phyloP scores from a whole-genome alignment of 2,888 invertebrate species.

The Drosophila diplacantha region DNA sequence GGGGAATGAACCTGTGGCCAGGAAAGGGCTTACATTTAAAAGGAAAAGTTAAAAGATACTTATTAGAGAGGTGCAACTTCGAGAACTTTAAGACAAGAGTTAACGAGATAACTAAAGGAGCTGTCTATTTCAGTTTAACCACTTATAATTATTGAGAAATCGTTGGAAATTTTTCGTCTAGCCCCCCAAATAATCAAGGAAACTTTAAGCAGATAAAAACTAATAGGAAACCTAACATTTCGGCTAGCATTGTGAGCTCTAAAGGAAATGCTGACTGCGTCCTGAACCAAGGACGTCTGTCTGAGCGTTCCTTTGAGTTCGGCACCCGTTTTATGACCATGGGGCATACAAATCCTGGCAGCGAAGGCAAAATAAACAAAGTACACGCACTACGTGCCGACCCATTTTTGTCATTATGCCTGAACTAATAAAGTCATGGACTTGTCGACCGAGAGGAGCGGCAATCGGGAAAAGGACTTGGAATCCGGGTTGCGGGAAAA shows the following conservation, averaged over 20 bases:
- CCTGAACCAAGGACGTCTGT: slow-evolving; percentile 1
- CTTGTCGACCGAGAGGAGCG: slow-evolving; percentile 45
- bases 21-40: neutral
- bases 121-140: too few species aligned
- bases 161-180: neutral
- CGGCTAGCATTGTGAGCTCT: neutral
- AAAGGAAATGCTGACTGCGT: neutral
- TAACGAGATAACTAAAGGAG: neutral
- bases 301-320: slow-evolving; percentile 7
- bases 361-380: slow-evolving; percentile 62
- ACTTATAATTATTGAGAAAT: neutral
- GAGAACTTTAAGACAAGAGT: neutral
- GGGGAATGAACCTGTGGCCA: neutral
- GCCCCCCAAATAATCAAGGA: too few species aligned
- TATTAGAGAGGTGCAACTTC: neutral
- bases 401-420: slow-evolving; percentile 71
- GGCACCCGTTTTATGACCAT: slow-evolving; percentile 54
- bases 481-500: neutral
- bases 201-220: neutral
- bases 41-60: too few species aligned
- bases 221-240: neutral
- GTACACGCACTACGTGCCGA: slow-evolving; percentile 69
- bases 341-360: slow-evolving; percentile 64
- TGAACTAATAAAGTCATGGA: slow-evolving; percentile 70
- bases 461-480: neutral